Evolutionary conservation across 2,113 vertebrate genomes (phyloP).

Genomic region (Tychaedon coryphoeus): DNA sequence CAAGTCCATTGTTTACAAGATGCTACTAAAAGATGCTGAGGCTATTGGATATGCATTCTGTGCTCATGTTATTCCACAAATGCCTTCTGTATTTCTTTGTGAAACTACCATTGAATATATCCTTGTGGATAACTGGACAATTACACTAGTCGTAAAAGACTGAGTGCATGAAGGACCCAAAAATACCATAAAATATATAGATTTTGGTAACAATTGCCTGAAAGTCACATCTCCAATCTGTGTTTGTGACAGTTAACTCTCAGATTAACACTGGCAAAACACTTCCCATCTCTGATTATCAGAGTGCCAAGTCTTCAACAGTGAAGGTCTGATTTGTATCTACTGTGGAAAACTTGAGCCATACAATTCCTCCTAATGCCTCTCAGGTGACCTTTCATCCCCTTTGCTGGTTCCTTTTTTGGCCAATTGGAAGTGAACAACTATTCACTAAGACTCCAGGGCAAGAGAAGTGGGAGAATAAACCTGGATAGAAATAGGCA

Average conservation of each 20-base stretch:
- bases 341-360: not conserved
- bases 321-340: constrained; percentile 3
- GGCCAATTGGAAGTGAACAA: constrained; percentile 41
- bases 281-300: not conserved
- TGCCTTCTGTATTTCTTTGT: not conserved
- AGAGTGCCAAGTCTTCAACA: not conserved
- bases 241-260: not conserved
- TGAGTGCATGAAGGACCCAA: not conserved
- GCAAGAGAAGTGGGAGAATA: constrained; percentile 6
- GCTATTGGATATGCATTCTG: not conserved
- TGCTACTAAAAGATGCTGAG: not conserved
- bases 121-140: not conserved
- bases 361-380: not conserved
- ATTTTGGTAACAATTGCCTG: not conserved
- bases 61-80: not conserved
- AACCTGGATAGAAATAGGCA: not conserved
- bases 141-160: not conserved
- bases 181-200: not conserved
- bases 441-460: constrained; percentile 33
- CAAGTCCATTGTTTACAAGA: not conserved
- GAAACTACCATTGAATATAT: not conserved
- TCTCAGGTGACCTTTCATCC: constrained; percentile 26
- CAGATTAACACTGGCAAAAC: constrained; percentile 13
- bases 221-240: not conserved
- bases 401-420: constrained; percentile 2